phyloP scores from a whole-genome alignment of 1,140 invertebrate genomes.

The Brachionus angularis region DNA sequence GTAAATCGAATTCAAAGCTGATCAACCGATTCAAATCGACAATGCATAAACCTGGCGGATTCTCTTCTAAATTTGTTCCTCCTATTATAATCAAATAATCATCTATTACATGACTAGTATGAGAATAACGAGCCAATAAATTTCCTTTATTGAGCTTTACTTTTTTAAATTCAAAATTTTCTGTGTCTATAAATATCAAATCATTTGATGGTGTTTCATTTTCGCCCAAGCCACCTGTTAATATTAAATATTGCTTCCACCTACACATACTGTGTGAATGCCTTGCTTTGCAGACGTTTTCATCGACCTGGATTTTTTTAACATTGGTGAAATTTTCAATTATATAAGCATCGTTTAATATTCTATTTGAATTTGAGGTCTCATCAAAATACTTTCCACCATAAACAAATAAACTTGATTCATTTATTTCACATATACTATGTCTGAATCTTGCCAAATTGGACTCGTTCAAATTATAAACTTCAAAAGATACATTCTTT shows the following conservation, averaged over 20 bases:
- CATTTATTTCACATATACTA: neutral
- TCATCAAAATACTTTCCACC: slow-evolving; percentile 34
- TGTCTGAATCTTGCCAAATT: slow-evolving; percentile 26
- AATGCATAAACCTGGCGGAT: slow-evolving; percentile 55
- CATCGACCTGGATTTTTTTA: slow-evolving; percentile 1
- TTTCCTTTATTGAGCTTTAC: slow-evolving; percentile 44
- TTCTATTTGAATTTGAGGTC: neutral
- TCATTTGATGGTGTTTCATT: slow-evolving; percentile 49
- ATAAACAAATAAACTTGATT: slow-evolving; percentile 16
- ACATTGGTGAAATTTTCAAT: neutral
- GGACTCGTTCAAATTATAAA: neutral
- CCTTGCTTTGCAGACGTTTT: neutral
- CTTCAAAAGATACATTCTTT: neutral
- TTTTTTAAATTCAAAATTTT: slow-evolving; percentile 47
- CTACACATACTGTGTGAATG: slow-evolving; percentile 6
- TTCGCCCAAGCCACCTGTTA: slow-evolving; percentile 56
- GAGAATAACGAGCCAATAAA: slow-evolving; percentile 52
- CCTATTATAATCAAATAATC: slow-evolving; percentile 57
- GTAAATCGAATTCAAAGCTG: slow-evolving; percentile 54
- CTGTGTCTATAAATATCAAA: slow-evolving; percentile 50
- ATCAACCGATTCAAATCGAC: slow-evolving; percentile 51
- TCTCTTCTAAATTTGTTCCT: slow-evolving; percentile 52
- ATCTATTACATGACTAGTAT: slow-evolving; percentile 53
- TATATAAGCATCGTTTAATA: slow-evolving; percentile 32
- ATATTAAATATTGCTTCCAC: slow-evolving; percentile 45